Conservation (phyloP, 2,113 vertebrate species). For the Xenopus borealis region DNA sequence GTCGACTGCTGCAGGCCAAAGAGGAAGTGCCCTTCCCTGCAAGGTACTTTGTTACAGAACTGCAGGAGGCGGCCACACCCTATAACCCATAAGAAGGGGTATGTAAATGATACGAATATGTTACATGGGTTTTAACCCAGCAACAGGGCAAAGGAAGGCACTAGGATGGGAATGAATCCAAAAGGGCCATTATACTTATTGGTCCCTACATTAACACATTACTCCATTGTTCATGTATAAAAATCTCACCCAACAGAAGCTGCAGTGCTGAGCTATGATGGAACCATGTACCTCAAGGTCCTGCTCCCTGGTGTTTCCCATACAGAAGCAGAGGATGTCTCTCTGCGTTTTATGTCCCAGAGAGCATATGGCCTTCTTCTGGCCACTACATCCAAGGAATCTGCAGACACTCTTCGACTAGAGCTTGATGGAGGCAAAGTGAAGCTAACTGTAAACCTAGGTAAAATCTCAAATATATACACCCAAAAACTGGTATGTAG, state of each 20-base stretch:
- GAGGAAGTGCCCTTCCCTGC: too few species aligned
- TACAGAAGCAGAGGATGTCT: conserved; percentile 90
- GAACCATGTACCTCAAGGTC: conserved; percentile 94
- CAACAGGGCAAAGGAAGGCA: too few species aligned
- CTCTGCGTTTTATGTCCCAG: conserved; percentile 91
- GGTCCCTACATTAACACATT: too few species aligned
- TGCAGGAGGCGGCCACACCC: too few species aligned
- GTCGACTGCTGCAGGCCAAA: too few species aligned
- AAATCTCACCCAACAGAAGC: conserved; percentile 67
- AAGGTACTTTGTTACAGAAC: too few species aligned
- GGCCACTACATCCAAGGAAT: conserved; percentile 92
- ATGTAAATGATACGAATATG: too few species aligned
- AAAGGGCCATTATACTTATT: too few species aligned
- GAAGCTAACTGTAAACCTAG: conserved; percentile 92
- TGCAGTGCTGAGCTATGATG: conserved; percentile 88
- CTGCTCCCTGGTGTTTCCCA: conserved; percentile 78
- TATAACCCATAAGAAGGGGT: too few species aligned
- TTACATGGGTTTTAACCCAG: too few species aligned
- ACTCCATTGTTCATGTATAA: too few species aligned
- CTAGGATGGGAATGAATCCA: too few species aligned
- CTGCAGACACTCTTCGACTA: conserved; percentile 88
- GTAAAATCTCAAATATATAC: conserved; percentile 62
- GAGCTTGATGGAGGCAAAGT: conserved; percentile 90
- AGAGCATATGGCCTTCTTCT: conserved; percentile 88
- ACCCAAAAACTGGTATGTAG: not conserved